Conservation (phyloP, 1,140 invertebrate species). For the Diorhabda sublineata region DNA sequence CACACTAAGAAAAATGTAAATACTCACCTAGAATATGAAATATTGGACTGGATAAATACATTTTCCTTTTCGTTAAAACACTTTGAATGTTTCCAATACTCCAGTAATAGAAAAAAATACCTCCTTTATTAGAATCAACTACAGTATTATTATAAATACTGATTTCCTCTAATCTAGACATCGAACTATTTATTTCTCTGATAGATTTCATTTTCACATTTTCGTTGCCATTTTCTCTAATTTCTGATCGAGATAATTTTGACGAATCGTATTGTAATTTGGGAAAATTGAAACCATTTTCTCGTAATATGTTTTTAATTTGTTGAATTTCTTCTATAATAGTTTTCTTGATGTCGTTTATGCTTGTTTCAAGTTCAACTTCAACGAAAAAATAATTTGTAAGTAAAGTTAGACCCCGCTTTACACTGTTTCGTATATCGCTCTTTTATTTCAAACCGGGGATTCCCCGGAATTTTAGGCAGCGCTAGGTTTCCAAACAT, state of each 20-base stretch:
- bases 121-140: constrained; percentile 25
- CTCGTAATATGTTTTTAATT: constrained; percentile 26
- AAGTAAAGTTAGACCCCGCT: too few species aligned
- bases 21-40: constrained; percentile 33
- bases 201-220: neutral
- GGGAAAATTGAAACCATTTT: constrained; percentile 13
- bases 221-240: constrained; percentile 1
- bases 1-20: too few species aligned
- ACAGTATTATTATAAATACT: constrained; percentile 30
- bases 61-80: constrained; percentile 25
- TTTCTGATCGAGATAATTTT: neutral
- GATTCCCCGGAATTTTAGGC: too few species aligned
- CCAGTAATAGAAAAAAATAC: constrained; percentile 36
- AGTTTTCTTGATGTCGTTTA: constrained; percentile 27
- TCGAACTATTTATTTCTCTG: neutral
- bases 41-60: constrained; percentile 28
- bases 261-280: neutral
- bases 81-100: constrained; percentile 24
- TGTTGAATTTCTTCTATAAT: constrained; percentile 23
- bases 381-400: constrained; percentile 11
- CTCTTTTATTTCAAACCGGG: too few species aligned
- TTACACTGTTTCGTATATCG: too few species aligned
- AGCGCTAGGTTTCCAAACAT: too few species aligned
- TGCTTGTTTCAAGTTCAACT: constrained; percentile 24
- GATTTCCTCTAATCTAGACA: constrained; percentile 28